Evolutionary conservation across 2,113 vertebrate species (phyloP).

Genomic region (Pithys albifrons): DNA sequence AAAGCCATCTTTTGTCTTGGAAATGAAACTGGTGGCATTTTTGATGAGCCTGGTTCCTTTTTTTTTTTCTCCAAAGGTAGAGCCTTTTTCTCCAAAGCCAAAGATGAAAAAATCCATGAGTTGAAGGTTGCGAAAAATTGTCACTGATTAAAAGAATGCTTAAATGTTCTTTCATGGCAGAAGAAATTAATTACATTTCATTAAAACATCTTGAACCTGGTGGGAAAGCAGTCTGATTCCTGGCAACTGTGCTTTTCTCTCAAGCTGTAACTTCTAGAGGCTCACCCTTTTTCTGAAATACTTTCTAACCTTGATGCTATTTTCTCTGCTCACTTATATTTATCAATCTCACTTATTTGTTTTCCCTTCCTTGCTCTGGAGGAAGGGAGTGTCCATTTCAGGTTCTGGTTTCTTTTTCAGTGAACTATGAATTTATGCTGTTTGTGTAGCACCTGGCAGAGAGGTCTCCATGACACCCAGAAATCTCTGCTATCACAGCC

Average conservation of each 20-base stretch:
- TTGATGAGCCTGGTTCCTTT: background rate
- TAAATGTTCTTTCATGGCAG: background rate
- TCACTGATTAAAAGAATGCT: background rate
- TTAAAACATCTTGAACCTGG: background rate
- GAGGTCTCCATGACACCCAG: accelerated
- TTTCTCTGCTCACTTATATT: constrained; percentile 15
- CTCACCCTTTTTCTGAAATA: constrained; percentile 38
- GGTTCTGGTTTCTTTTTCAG: constrained; percentile 31
- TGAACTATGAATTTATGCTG: background rate
- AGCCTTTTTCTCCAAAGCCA: background rate
- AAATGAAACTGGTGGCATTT: background rate
- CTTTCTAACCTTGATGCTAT: background rate
- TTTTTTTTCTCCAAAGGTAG: background rate
- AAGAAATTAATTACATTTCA: background rate
- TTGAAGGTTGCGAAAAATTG: background rate
- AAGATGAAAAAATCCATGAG: background rate
- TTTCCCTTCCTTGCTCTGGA: constrained; percentile 10
- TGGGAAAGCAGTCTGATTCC: constrained; percentile 42
- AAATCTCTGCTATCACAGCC: background rate
- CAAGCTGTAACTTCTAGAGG: constrained; percentile 20
- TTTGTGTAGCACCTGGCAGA: constrained; percentile 21
- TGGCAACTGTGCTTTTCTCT: constrained; percentile 25
- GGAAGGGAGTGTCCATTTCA: constrained; percentile 23
- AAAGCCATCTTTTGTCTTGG: background rate
- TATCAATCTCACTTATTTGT: constrained; percentile 17